phyloP scores from a whole-genome alignment of 1,140 invertebrate species.

The Myzus persicae region DNA sequence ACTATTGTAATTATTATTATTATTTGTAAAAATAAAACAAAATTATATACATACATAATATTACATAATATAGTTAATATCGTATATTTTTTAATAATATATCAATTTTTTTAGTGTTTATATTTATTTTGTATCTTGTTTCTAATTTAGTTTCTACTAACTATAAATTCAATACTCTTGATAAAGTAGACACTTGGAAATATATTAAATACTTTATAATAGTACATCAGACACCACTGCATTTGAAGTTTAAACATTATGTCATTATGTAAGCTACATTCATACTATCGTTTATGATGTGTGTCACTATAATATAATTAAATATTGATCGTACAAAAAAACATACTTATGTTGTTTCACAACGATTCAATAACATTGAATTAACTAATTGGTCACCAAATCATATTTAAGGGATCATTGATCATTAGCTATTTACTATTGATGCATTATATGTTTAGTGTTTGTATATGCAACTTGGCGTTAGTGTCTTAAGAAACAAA shows the following conservation, averaged over 20 bases:
- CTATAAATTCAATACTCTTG: not conserved
- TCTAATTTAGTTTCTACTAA: not conserved
- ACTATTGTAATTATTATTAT: slow-evolving; percentile 45
- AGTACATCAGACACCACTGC: not conserved
- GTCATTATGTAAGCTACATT: not conserved
- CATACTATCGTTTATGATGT: not conserved
- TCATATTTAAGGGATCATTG: too few species aligned
- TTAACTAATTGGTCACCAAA: too few species aligned
- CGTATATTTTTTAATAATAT: slow-evolving; percentile 42
- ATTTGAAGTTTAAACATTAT: not conserved
- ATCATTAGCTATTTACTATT: too few species aligned
- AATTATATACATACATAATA: slow-evolving; percentile 28
- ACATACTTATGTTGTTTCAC: too few species aligned
- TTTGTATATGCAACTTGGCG: not conserved
- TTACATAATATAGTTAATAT: slow-evolving; percentile 14
- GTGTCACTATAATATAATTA: not conserved
- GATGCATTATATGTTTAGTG: not conserved
- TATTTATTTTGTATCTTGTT: slow-evolving; percentile 11
- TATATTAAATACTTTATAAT: not conserved
- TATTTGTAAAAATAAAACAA: slow-evolving; percentile 49
- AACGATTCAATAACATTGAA: too few species aligned
- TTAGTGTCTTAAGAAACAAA: not conserved
- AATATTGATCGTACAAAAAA: not conserved
- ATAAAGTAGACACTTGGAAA: not conserved
- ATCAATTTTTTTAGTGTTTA: slow-evolving; percentile 43